Base-by-base conservation (phyloP, 2,113 vertebrate genomes). In the Malurus cyaneus region DNA sequence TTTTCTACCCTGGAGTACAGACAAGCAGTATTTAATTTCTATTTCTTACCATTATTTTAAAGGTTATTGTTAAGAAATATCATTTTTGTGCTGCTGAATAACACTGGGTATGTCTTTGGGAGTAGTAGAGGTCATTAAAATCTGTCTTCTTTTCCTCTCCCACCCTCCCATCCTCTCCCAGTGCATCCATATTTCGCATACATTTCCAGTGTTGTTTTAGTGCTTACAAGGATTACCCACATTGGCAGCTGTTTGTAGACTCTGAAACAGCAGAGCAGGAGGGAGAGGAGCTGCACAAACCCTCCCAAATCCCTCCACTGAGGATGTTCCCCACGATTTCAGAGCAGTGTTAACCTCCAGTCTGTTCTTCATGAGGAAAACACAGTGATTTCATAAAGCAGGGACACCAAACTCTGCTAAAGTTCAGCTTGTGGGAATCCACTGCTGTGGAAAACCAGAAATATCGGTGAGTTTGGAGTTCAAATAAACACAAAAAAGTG, bases 371-470 rank as follows among this genome's bases (percentile, higher is more conserved):
- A 0, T 5, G 29, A 64, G 19, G 62, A 72, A 59, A 82, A 44
- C 11, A 21, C 0, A 0, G 6, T 1, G 36, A 15, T 26, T 50
- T 13, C 36, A 50, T 60, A 26, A 64, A 54, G 41, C 32, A 42
- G 18, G 19, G 29, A 62, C 39, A 64, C 52, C 20, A 13, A 5
- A 32, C 49, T 34, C 57, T 64, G 44, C 41, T 42, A 4, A 5
- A 41, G 13, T 11, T 39, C 56, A 29, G 44, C 3, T 5, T 12
- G 28, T 29, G 34, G n/a, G 56, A 39, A 12, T 42, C 46, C 32
- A 12, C 14, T 67, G 47, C 52, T 66, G 47, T 20, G 20, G 25
- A 34, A 67, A 46, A 24, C 18, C 74, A 44, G 2, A 7, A 31
- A 53, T 18, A 8, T 3, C 14, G 61, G 18, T 29, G 64, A 78